Evolutionary conservation across 2,888 invertebrate genomes (phyloP), one percentile per base, ranked within the genome.

Genomic region (Uropetala carovei): DNA sequence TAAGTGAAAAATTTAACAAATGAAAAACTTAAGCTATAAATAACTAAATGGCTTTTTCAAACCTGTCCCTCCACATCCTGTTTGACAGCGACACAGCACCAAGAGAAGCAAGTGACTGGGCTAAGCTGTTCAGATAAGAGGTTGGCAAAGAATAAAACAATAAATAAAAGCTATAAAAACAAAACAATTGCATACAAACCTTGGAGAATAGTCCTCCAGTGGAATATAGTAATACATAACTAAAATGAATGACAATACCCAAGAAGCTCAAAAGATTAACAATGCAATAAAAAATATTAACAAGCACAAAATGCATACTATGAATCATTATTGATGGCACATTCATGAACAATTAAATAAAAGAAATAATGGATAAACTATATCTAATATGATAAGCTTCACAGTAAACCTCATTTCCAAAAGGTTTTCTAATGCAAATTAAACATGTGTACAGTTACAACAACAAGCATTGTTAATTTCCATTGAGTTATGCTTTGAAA

Each of bases 51-150:
- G 91, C 92, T 92, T 64, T 89, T 89, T 92, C 93, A 93, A 93
- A 94, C 94, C 94, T 94, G 93, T 94, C 94, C 92, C 94, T 93
- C 93, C 94, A 94, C 94, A 94, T 94, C 93, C 93, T 94, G 92
- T 93, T 92, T 60, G 93, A 92, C 92, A 91, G 92, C 93, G 93
- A 92, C 92, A 92, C 92, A 60, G 93, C 92, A 92, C 93, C 93
- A 89, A 93, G 93, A 92, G 93, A 94, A 91, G 93, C 92, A 85
- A 93, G 92, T 93, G 93, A 93, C 92, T 93, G 93, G 93, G 93
- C 93, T 92, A 93, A 93, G 93, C 93, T 93, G 93, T 93, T 93
- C 93, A 93, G 92, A 93, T 93, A 92, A 92, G 93, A 92, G 92
- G 93, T 93, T 93, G 92, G 92, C 86, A 85, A 75, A 92, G 68